Base-by-base conservation (phyloP, 1,140 invertebrate species). In the Coptotermes formosanus region DNA sequence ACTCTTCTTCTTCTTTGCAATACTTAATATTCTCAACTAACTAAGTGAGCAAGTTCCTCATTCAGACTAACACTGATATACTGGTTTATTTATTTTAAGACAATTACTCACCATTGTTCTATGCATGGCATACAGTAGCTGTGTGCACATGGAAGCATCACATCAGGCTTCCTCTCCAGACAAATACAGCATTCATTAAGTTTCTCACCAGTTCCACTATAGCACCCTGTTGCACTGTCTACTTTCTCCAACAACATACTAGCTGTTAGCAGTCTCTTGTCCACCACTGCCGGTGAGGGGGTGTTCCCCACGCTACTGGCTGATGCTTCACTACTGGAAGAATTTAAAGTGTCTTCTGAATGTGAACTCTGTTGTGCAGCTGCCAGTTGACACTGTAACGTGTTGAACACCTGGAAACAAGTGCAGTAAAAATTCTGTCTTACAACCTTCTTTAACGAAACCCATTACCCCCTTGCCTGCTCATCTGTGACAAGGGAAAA, bases 51-150 rank as follows among this genome's bases (percentile, higher is more conserved):
- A 48, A 12, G 45, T 48, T 12, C 45, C 14, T 48, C 38, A 38
- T 38, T 38, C 38, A 38, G 38, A 38, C 38, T 4, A 12, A 48
- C 45, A 48, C 45, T 12, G 45, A 48, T 48, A 48, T 48, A 48
- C 45, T 48, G 45, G 45, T 16, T 48, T 48, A 48, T 12, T 48
- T 12, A 16, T 16, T 82, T 45, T 87, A 12, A 19, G 9, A n/a
- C 44, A 0, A 83, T 11, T 38, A 90, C 90, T 90, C 90, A 94
- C 94, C 95, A 95, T 90, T 93, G 92, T 89, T 95, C 93, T 88
- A 95, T 95, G 89, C 95, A 95, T 48, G 91, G 91, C 75, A 93
- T 90, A 90, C 95, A 95, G 90, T 94, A 95, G 85, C 91, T 92
- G 90, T 95, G 95, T 38, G 93, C 91, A 89, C 95, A 95, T 19